Percentiles rank a stretch among this genome's conserved stretches.
Conservation (phyloP, 2,797 vertebrate species). For the Ibycter americanus region DNA sequence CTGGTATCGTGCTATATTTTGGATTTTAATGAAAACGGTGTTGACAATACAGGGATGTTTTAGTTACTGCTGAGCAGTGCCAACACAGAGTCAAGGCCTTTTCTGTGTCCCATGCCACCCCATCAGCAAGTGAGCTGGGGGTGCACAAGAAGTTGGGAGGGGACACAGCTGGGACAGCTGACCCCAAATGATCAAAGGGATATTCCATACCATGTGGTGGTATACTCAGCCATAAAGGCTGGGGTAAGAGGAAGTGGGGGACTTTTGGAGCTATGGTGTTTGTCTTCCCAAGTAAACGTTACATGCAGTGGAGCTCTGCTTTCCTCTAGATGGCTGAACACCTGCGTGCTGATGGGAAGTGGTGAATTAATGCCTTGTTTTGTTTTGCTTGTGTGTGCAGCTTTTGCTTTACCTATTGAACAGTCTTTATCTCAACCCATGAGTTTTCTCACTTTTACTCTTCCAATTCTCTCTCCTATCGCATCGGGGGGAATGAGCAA, state of each 20-base stretch:
- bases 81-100: background rate
- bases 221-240: background rate
- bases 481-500: no score
- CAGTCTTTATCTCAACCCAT: background rate
- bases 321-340: background rate
- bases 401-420: background rate
- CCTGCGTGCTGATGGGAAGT: background rate
- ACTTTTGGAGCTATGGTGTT: accelerated
- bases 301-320: background rate
- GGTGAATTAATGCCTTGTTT: background rate
- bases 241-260: background rate
- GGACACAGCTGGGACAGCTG: background rate
- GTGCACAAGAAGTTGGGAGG: background rate
- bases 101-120: background rate
- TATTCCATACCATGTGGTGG: background rate
- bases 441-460: background rate
- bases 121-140: background rate
- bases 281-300: background rate
- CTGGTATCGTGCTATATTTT: background rate
- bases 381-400: background rate
- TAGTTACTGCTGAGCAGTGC: background rate
- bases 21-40: background rate
- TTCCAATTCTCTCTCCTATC: background rate
- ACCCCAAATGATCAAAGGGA: background rate
- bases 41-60: background rate